A percentile compares a stretch with the other conserved stretches of the same genome.
These are phyloP conservation scores for Aspidiotus destructor DNA, from an alignment of 2,888 invertebrate genomes.

Conservation along the genomic window DNA sequence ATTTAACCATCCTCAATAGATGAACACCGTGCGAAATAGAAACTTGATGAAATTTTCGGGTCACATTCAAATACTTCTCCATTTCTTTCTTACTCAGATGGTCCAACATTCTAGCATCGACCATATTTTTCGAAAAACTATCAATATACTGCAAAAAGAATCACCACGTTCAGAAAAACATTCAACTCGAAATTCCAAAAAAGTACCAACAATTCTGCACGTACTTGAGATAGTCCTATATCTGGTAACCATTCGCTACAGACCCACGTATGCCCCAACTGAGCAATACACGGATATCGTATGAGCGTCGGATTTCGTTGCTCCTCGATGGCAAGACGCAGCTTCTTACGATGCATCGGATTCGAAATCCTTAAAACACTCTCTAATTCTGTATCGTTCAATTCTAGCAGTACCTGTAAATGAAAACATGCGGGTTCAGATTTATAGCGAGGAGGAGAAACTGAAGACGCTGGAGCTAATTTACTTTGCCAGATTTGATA, in stretches of 20 bases:
- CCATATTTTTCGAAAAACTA: conserved; percentile 76
- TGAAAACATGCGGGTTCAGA: background rate
- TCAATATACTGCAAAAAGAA: conserved; percentile 62
- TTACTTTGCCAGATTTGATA: conserved; percentile 87
- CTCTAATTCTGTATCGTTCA: conserved; percentile 84
- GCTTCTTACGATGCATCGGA: conserved; percentile 86
- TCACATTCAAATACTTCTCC: conserved; percentile 85
- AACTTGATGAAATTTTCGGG: conserved; percentile 87
- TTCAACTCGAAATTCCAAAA: too few species aligned
- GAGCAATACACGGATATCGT: conserved; percentile 76
- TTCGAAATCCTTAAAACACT: conserved; percentile 82
- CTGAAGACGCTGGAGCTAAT: background rate
- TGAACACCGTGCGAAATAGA: conserved; percentile 90
- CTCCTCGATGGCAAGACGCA: conserved; percentile 86
- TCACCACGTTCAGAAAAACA: too few species aligned
- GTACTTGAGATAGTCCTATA: conserved; percentile 70
- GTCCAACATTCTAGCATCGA: conserved; percentile 87
- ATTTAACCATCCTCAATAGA: conserved; percentile 80
- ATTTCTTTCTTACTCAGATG: conserved; percentile 87
- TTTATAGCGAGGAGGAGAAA: background rate
- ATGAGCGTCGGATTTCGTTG: conserved; percentile 76
- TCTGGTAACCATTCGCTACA: conserved; percentile 88
- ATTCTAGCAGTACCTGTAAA: conserved; percentile 72
- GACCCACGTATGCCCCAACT: conserved; percentile 86
- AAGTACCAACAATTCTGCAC: conserved; percentile 7